Evolutionary conservation across 2,113 vertebrate species (phyloP).

Genomic region (Silurus glanis): DNA sequence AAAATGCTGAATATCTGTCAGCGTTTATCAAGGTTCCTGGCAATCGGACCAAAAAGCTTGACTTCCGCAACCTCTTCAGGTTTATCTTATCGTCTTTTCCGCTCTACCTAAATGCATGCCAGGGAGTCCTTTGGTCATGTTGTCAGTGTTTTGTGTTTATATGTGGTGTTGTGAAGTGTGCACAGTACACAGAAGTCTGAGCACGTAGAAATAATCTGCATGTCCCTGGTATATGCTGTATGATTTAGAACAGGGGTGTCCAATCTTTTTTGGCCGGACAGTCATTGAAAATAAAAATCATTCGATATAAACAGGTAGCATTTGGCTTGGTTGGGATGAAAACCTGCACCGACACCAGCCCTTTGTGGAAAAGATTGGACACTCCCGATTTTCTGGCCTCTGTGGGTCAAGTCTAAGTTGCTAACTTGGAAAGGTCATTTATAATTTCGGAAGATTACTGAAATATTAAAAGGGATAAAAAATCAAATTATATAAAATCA

Average conservation of each 20-base stretch:
- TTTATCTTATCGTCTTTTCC: conserved; percentile 18
- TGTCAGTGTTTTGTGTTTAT: neutral
- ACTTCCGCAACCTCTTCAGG: conserved; percentile 1
- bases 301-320: too few species aligned
- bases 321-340: too few species aligned
- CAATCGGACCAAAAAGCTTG: neutral
- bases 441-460: neutral
- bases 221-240: neutral
- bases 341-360: too few species aligned
- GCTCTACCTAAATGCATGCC: neutral
- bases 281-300: too few species aligned
- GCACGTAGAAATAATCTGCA: neutral
- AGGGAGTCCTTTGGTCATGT: neutral
- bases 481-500: neutral
- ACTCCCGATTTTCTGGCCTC: too few species aligned
- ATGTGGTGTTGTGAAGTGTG: conserved; percentile 6
- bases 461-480: neutral
- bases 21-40: neutral
- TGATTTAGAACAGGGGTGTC: neutral
- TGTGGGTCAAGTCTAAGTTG: too few species aligned
- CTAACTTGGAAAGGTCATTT: neutral
- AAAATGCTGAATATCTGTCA: neutral
- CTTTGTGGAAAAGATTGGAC: too few species aligned
- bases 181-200: neutral
- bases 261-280: too few species aligned